phyloP scores from a whole-genome alignment of 1,140 invertebrate genomes.

The Harlomillsia oculata region DNA sequence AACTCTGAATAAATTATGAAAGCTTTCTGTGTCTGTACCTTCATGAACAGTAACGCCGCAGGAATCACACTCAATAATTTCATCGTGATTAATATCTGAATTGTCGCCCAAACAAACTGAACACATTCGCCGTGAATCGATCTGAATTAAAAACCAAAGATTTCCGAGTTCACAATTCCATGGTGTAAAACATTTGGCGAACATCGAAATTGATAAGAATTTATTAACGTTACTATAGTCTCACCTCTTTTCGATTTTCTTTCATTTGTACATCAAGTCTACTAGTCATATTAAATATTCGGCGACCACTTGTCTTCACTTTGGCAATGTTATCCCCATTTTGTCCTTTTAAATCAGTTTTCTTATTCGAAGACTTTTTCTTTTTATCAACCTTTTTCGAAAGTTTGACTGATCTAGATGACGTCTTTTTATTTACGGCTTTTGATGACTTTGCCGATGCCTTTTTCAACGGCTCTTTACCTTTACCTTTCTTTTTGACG shows the following conservation, averaged over 20 bases:
- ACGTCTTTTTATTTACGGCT: too few relatives aligned
- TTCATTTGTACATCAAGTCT: too few relatives aligned
- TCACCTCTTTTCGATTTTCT: conserved; percentile 20
- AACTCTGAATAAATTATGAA: conserved; percentile 1
- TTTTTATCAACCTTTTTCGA: conserved; percentile 4
- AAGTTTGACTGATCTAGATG: too few relatives aligned
- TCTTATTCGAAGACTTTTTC: conserved; percentile 12
- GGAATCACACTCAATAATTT: conserved; percentile 93
- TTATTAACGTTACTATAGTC: neutral
- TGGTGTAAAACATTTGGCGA: conserved; percentile 7
- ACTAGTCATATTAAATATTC: too few relatives aligned
- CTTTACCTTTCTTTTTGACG: neutral
- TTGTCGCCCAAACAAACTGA: conserved; percentile 85
- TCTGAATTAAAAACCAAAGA: too few relatives aligned
- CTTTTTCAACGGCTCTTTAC: neutral
- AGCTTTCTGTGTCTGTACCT: conserved; percentile 45
- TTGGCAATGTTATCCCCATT: too few relatives aligned
- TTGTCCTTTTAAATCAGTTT: conserved; percentile 4
- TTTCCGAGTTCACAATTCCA: too few relatives aligned
- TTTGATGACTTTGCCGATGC: neutral
- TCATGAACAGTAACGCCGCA: conserved; percentile 94
- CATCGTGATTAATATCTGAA: conserved; percentile 85
- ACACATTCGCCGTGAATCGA: conserved; percentile 80
- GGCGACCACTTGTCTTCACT: too few relatives aligned
- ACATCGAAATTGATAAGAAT: neutral